These are phyloP conservation scores for Apeltes quadracus DNA, from an alignment of 2,113 vertebrate species.

Conservation along the genomic window DNA sequence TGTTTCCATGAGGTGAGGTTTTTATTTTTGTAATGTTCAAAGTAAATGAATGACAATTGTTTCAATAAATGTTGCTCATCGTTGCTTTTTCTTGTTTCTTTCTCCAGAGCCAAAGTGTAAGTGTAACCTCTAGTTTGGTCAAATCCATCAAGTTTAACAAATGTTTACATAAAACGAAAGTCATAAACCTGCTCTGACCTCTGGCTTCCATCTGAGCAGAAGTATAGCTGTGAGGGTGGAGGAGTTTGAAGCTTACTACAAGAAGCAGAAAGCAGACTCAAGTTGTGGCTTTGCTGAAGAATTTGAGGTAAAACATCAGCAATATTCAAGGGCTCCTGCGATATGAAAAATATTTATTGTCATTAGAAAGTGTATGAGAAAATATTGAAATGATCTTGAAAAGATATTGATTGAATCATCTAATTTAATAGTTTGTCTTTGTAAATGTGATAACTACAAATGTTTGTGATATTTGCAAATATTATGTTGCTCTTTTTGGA, in stretches of 20 bases:
- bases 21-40: background rate
- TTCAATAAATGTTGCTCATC: background rate
- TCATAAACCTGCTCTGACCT: slow-evolving; percentile 1
- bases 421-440: background rate
- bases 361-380: background rate
- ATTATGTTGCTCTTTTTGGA: background rate
- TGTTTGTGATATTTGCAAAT: background rate
- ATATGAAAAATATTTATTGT: background rate
- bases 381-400: background rate
- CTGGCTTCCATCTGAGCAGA: slow-evolving; percentile 55
- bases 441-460: background rate
- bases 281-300: slow-evolving; percentile 97
- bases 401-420: background rate
- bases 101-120: slow-evolving; percentile 74
- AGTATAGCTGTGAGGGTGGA: slow-evolving; percentile 84
- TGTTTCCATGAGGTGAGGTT: slow-evolving; percentile 69
- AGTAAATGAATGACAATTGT: background rate
- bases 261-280: slow-evolving; percentile 90
- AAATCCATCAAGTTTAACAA: background rate
- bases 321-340: background rate
- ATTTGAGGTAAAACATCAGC: slow-evolving; percentile 84
- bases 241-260: slow-evolving; percentile 89
- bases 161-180: background rate
- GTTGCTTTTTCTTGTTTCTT: slow-evolving; percentile 14
- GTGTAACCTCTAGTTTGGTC: slow-evolving; percentile 50